Percentiles rank a stretch among this genome's conserved stretches.
These are phyloP conservation scores for Cryptocheilus praepositus DNA, from an alignment of 2,888 invertebrate genomes.

Conservation along the genomic window DNA sequence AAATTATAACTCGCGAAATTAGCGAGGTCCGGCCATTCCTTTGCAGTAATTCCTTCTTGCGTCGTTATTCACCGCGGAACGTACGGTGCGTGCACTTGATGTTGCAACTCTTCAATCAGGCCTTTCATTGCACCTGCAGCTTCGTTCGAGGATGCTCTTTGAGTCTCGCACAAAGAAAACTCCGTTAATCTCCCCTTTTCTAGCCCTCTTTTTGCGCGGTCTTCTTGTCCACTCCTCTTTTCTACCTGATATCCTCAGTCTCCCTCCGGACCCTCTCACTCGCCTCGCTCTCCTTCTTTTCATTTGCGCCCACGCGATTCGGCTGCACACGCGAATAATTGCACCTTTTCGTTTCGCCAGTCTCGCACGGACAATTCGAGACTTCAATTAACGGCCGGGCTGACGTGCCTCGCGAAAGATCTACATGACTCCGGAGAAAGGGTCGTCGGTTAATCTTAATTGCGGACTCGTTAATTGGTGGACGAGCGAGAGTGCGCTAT, in stretches of 20 bases:
- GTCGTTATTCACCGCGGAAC: slow-evolving; percentile 6
- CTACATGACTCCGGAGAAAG: neutral
- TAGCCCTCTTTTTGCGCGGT: neutral
- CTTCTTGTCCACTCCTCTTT: slow-evolving; percentile 3
- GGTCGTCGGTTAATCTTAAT: slow-evolving; percentile 33
- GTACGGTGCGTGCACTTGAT: slow-evolving; percentile 9
- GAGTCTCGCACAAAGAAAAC: slow-evolving; percentile 4
- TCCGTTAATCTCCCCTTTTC: slow-evolving; percentile 3
- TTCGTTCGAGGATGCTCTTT: slow-evolving; percentile 3
- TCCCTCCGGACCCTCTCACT: neutral
- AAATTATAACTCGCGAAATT: slow-evolving; percentile 53
- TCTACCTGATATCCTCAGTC: neutral
- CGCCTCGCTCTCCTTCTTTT: slow-evolving; percentile 14
- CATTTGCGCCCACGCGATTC: slow-evolving; percentile 20
- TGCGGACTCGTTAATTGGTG: slow-evolving; percentile 27
- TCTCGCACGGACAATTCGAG: slow-evolving; percentile 11
- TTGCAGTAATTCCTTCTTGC: slow-evolving; percentile 27
- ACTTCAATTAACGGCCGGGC: slow-evolving; percentile 24
- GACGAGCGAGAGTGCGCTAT: neutral
- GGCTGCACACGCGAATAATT: slow-evolving; percentile 31
- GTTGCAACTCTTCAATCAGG: slow-evolving; percentile 3
- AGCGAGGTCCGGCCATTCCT: slow-evolving; percentile 28
- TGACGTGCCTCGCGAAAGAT: neutral
- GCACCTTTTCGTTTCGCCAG: slow-evolving; percentile 7
- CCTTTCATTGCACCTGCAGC: slow-evolving; percentile 5